Conservation (phyloP, 2,888 invertebrate species). For the Adelphocoris suturalis region DNA sequence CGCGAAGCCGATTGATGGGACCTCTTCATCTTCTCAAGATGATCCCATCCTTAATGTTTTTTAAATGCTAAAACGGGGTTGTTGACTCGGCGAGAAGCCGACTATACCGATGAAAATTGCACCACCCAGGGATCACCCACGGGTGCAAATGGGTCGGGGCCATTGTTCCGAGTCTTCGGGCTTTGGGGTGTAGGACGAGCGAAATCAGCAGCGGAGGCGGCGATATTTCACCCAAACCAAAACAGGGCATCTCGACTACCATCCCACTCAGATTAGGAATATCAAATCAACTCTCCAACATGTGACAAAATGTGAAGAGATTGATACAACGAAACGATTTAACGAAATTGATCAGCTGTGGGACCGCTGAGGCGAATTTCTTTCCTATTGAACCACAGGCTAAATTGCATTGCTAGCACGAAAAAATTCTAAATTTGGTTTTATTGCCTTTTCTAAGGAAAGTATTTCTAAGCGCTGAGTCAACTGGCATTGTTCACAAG, state of each 20-base stretch:
- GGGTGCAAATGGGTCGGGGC: conserved; percentile 14
- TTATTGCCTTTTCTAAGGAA: no score
- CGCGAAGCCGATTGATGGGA: background rate
- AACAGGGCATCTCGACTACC: background rate
- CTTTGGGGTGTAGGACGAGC: background rate
- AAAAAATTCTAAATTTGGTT: no score
- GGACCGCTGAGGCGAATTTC: no score
- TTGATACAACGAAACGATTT: no score
- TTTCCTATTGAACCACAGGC: no score
- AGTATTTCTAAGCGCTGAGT: no score
- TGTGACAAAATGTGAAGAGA: background rate
- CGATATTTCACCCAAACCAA: background rate
- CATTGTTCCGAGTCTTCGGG: conserved; percentile 27
- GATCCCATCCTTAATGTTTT: background rate
- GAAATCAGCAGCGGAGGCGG: background rate
- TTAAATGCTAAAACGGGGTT: conserved; percentile 31
- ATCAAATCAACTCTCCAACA: background rate
- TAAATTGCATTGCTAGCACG: no score
- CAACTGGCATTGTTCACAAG: no score
- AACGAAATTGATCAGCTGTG: no score
- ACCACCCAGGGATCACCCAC: conserved; percentile 14
- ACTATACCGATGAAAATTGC: background rate
- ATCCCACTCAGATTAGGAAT: background rate
- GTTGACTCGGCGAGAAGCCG: background rate
- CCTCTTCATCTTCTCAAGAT: background rate